Evolutionary conservation across 2,888 invertebrate genomes (phyloP), one percentile per base, ranked within the genome.

Genomic region (Notodromas monacha): DNA sequence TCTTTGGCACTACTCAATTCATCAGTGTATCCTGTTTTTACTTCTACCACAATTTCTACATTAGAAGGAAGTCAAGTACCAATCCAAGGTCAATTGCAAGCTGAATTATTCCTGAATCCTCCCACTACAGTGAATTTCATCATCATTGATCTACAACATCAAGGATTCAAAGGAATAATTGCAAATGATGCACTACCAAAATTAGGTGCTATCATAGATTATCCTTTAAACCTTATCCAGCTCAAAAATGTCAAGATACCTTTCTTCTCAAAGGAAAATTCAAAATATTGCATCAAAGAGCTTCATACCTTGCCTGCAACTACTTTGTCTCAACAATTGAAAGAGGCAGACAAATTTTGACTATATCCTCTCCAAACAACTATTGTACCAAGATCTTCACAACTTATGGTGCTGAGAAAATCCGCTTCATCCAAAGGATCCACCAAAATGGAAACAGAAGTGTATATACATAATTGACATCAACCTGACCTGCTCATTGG

Each of bases 1-100:
- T 21, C 21, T n/a, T 21, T n/a, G n/a, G 21, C 21, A 6, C 21
- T 21, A 21, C 21, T 21, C 21, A 21, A 21, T n/a, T 21, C 21
- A 8, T 21, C 21, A 8, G 21, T 21, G 21, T 21, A 21, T 21
- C 21, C 21, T 21, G 21, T 21, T 8, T 21, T n/a, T 21, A 21
- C 21, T 21, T 21, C 21, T 21, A 21, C 21, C n/a, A 21, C 21
- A 21, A 21, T 21, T 21, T 21, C 21, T 21, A 21, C 21, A 21
- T n/a, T 21, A 21, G 21, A 21, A 21, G 21, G 21, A n/a, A 21
- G n/a, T n/a, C 21, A 21, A 21, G 21, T 21, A 21, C 21, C 21
- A 21, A 21, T 21, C 21, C 21, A 21, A 21, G 21, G 21, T 8
- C 21, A 21, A 21, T 21, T 21, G 21, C 21, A 21, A 21, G 21